Percentiles rank a stretch among this genome's conserved stretches.
Evolutionary conservation across 2,888 invertebrate species (phyloP).

Genomic region (Tetanocera ferruginea): DNA sequence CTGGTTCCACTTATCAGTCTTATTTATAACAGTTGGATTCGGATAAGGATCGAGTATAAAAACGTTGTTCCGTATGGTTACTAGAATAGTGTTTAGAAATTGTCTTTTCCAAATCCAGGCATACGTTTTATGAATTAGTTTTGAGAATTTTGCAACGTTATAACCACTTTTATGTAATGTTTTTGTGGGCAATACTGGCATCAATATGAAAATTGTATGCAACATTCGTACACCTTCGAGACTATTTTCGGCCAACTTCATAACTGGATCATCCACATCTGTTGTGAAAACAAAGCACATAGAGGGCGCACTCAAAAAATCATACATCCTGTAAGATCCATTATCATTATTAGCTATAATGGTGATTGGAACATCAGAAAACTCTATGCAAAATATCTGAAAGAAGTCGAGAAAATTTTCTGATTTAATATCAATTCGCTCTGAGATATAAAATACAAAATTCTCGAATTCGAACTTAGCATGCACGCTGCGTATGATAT

Average conservation of each 20-base stretch:
- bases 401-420: constrained; percentile 47
- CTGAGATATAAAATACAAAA: constrained; percentile 59
- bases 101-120: constrained; percentile 56
- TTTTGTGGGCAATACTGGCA: constrained; percentile 45
- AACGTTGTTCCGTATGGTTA: constrained; percentile 52
- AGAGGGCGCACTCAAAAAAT: constrained; percentile 53
- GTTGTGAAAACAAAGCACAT: constrained; percentile 56
- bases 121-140: constrained; percentile 41
- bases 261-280: constrained; percentile 52
- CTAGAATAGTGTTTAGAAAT: constrained; percentile 52
- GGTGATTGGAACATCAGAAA: constrained; percentile 50
- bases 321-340: constrained; percentile 39
- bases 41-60: constrained; percentile 55
- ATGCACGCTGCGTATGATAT: constrained; percentile 52
- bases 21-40: constrained; percentile 47
- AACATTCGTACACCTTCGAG: constrained; percentile 51
- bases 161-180: constrained; percentile 21
- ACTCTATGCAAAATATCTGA: constrained; percentile 45
- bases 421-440: constrained; percentile 49
- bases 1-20: constrained; percentile 48
- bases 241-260: constrained; percentile 54
- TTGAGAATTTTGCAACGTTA: constrained; percentile 32
- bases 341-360: constrained; percentile 44
- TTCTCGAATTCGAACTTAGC: constrained; percentile 55
- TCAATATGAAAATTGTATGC: constrained; percentile 54